A percentile compares a stretch with the other conserved stretches of the same genome.
These are phyloP conservation scores for Ammospiza caudacuta DNA, from an alignment of 2,113 vertebrate species.

Conservation along the genomic window DNA sequence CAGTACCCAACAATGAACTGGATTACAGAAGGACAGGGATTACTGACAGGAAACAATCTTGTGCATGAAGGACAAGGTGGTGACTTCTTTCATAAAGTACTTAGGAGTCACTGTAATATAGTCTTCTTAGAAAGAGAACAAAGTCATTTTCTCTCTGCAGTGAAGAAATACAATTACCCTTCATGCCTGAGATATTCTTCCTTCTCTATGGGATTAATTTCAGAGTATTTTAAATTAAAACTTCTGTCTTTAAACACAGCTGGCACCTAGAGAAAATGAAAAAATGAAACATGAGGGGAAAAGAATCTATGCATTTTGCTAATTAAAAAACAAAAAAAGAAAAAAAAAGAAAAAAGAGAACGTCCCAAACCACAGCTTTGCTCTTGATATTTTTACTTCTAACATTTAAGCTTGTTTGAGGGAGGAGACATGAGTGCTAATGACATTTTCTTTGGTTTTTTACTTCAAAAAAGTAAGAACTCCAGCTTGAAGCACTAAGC, in stretches of 20 bases:
- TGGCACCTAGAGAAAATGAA: constrained; percentile 10
- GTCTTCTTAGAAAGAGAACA: neutral
- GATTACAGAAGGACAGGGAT: constrained; percentile 4
- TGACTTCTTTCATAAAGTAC: neutral
- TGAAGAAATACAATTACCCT: constrained; percentile 24
- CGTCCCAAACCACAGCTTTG: neutral
- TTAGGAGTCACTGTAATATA: neutral
- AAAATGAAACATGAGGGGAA: neutral
- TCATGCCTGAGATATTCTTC: neutral
- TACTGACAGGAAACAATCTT: neutral
- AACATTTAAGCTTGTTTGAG: neutral
- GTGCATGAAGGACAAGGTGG: neutral
- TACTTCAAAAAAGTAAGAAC: neutral
- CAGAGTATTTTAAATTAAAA: constrained; percentile 46
- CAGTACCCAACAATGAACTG: neutral
- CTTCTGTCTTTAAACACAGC: constrained; percentile 5
- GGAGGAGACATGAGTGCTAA: neutral
- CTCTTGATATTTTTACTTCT: neutral
- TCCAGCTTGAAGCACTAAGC: neutral
- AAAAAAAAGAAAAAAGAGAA: neutral
- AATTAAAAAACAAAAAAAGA: neutral
- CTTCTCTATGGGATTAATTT: constrained; percentile 40
- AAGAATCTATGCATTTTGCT: neutral
- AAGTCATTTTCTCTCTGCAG: neutral
- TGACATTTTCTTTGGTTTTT: neutral